Percentiles rank a stretch among this genome's conserved stretches.
phyloP scores from a whole-genome alignment of 1,140 invertebrate genomes.

The Saccostrea glomerata region DNA sequence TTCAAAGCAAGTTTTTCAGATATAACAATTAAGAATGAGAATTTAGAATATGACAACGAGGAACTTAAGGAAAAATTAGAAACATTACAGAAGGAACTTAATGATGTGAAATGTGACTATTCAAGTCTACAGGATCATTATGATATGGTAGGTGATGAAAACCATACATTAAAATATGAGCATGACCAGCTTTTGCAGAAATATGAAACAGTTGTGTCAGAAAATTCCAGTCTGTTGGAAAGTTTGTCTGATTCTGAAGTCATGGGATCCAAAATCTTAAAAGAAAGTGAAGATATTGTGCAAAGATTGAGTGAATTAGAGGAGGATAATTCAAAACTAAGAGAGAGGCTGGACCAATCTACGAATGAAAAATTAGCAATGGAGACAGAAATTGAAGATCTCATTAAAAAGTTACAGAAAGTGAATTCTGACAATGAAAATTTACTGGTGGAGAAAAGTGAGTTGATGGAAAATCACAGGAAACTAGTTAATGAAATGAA shows the following conservation, averaged over 20 bases:
- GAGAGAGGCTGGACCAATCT: not conserved
- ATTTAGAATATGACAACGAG: constrained; percentile 20
- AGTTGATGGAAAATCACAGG: constrained; percentile 12
- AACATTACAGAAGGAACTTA: not conserved
- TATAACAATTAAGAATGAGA: constrained; percentile 42
- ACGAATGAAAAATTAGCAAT: not conserved
- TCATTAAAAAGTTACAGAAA: constrained; percentile 5
- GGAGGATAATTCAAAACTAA: constrained; percentile 13
- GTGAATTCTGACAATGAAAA: constrained; percentile 7
- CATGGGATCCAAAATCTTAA: constrained; percentile 7
- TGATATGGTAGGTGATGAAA: constrained; percentile 39
- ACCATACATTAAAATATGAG: constrained; percentile 5
- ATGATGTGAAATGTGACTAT: constrained; percentile 16
- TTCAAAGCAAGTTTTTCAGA: constrained; percentile 38
- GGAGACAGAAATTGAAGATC: constrained; percentile 4
- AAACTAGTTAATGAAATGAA: constrained; percentile 32
- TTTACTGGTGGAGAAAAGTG: constrained; percentile 10
- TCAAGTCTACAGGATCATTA: constrained; percentile 36
- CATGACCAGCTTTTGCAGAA: constrained; percentile 5
- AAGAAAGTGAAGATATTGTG: constrained; percentile 37
- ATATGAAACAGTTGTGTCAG: not conserved
- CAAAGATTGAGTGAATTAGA: constrained; percentile 35
- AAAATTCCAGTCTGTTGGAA: constrained; percentile 5
- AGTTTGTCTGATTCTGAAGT: constrained; percentile 38
- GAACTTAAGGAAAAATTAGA: constrained; percentile 47